Percentiles rank a stretch among this genome's conserved stretches.
Evolutionary conservation across 2,888 invertebrate genomes (phyloP).

Genomic region (Polia nebulosa): DNA sequence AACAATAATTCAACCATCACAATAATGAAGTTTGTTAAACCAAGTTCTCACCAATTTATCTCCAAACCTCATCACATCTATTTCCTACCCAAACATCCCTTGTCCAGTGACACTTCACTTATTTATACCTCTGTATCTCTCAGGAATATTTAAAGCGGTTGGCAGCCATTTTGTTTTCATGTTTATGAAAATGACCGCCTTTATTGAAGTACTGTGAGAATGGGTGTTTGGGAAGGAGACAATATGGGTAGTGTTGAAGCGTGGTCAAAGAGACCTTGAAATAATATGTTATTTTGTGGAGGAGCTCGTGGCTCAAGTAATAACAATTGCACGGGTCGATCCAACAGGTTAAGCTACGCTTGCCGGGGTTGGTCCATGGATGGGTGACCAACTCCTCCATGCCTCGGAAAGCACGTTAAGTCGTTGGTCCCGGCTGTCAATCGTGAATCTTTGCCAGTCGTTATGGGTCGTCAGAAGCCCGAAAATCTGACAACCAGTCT

Average conservation of each 20-base stretch:
- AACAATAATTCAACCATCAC: background rate
- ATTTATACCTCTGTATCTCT: slow-evolving; percentile 17
- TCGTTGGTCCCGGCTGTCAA: too few species aligned
- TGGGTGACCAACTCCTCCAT: too few species aligned
- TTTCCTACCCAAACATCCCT: background rate
- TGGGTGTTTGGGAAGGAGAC: background rate
- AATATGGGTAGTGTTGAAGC: slow-evolving; percentile 5
- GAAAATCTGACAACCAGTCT: too few species aligned
- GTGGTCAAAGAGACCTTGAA: background rate
- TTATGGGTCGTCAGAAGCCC: too few species aligned
- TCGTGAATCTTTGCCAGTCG: too few species aligned
- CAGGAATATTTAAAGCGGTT: slow-evolving; percentile 42
- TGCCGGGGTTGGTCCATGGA: too few species aligned
- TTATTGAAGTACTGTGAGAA: slow-evolving; percentile 12
- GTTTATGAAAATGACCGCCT: slow-evolving; percentile 52
- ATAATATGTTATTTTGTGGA: background rate
- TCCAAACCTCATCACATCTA: background rate
- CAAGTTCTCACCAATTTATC: slow-evolving; percentile 3
- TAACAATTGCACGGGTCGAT: too few species aligned
- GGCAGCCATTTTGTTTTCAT: slow-evolving; percentile 31
- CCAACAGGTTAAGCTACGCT: too few species aligned
- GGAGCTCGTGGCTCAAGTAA: too few species aligned
- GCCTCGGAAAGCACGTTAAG: too few species aligned
- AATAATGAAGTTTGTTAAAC: background rate
- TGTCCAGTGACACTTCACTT: slow-evolving; percentile 30